These are phyloP conservation scores for Callimorpha dominula DNA, from an alignment of 2,888 invertebrate genomes.

Conservation along the genomic window DNA sequence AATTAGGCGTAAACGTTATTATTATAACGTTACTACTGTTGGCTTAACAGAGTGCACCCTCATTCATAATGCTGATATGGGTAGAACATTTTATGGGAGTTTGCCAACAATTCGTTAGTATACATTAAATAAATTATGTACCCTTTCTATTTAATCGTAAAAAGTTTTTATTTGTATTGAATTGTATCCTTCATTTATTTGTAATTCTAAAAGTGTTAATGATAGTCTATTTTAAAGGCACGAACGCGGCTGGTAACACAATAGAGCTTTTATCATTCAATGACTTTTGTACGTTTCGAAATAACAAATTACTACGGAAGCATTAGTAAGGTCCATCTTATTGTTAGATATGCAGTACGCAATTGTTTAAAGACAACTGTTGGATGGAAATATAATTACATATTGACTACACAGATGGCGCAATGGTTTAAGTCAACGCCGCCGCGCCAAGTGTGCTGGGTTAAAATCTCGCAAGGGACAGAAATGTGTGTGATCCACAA, in stretches of 20 bases:
- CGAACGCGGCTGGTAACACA: neutral
- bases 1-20: conserved; percentile 33
- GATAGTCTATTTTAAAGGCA: neutral
- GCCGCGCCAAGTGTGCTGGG: too few relatives aligned
- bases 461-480: too few relatives aligned
- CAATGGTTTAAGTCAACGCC: too few relatives aligned
- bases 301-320: neutral
- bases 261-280: neutral
- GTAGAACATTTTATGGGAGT: conserved; percentile 27
- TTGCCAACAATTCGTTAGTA: conserved; percentile 37
- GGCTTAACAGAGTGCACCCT: conserved; percentile 32
- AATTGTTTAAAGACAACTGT: neutral
- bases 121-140: conserved; percentile 26
- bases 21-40: conserved; percentile 20
- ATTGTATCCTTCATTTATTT: too few relatives aligned
- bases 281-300: neutral
- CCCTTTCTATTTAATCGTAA: conserved; percentile 21
- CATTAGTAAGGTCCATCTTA: neutral
- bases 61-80: conserved; percentile 40
- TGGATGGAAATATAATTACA: neutral
- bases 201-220: conserved; percentile 1
- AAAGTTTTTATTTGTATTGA: conserved; percentile 17
- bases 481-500: too few relatives aligned
- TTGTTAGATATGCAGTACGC: neutral
- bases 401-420: neutral